A percentile compares a stretch with the other conserved stretches of the same genome.
phyloP scores from a whole-genome alignment of 2,888 invertebrate species.

The Chelonus formosanus region DNA sequence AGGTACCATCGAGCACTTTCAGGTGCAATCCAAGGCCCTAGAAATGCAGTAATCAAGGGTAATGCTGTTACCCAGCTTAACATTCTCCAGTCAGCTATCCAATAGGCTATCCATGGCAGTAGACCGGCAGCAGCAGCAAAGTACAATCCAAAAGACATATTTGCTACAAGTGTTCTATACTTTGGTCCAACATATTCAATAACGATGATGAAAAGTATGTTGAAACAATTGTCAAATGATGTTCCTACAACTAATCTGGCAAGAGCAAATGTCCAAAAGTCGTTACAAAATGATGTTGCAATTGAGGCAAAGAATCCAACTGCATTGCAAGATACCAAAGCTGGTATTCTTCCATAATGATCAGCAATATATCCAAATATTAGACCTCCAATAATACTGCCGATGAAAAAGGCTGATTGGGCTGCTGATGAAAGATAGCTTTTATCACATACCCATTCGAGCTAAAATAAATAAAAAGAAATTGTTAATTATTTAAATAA shows the following conservation, averaged over 20 bases:
- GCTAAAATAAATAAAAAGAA: constrained; percentile 63
- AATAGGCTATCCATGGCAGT: constrained; percentile 86
- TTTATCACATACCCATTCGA: constrained; percentile 89
- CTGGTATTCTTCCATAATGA: constrained; percentile 84
- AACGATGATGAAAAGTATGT: constrained; percentile 90
- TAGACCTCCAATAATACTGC: constrained; percentile 86
- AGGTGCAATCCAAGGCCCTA: constrained; percentile 81
- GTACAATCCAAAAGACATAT: constrained; percentile 89
- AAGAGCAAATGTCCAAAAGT: constrained; percentile 80
- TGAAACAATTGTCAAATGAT: constrained; percentile 90
- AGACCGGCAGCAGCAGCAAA: constrained; percentile 83
- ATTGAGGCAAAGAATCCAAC: constrained; percentile 78
- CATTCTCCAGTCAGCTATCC: constrained; percentile 80
- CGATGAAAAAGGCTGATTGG: constrained; percentile 87
- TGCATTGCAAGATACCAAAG: constrained; percentile 82
- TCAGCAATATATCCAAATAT: constrained; percentile 90
- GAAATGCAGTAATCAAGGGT: constrained; percentile 76
- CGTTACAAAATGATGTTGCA: constrained; percentile 77
- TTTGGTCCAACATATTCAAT: constrained; percentile 89
- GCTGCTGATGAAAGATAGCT: constrained; percentile 81
- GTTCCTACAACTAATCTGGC: constrained; percentile 86
- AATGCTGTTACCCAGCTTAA: constrained; percentile 80
- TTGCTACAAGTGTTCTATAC: constrained; percentile 88
- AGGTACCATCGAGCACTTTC: constrained; percentile 90
- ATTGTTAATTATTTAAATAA: background rate